Conservation (phyloP, 1,140 invertebrate species). For the Lamellibrachia luymesi region DNA sequence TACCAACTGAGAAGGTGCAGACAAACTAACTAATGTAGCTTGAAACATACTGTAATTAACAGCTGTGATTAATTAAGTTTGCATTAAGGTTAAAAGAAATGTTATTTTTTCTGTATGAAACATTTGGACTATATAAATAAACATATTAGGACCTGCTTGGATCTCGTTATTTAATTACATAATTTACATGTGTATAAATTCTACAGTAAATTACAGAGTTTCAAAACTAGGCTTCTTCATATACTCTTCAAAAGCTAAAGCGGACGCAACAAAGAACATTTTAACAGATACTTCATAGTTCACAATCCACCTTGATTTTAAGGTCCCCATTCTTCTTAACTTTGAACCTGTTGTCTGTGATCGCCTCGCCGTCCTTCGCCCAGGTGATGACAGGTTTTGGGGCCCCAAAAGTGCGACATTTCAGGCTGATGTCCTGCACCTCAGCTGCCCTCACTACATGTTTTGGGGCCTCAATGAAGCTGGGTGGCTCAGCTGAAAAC, state of each 20-base stretch:
- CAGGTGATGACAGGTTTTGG: constrained; percentile 93
- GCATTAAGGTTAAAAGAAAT: no score
- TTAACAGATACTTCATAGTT: no score
- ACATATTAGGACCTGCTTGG: no score
- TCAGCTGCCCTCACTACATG: constrained; percentile 71
- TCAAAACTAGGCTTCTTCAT: not conserved
- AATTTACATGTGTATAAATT: not conserved
- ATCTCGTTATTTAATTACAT: no score
- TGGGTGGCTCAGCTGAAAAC: constrained; percentile 70
- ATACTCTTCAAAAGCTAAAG: no score
- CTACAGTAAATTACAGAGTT: not conserved
- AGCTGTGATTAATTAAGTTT: no score
- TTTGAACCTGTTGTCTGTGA: not conserved
- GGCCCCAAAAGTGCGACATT: constrained; percentile 92
- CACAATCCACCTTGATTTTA: constrained; percentile 36
- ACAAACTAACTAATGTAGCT: no score
- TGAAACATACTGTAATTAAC: no score
- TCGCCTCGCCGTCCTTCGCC: constrained; percentile 66
- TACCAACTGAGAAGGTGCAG: no score
- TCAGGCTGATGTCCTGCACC: constrained; percentile 77
- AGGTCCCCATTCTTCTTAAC: constrained; percentile 68
- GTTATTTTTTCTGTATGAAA: no score
- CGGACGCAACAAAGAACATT: not conserved
- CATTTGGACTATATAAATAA: no score
- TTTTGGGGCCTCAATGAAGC: constrained; percentile 80